These are phyloP conservation scores for Drosophila azteca DNA, from an alignment of 1,140 invertebrate species.

Conservation along the genomic window DNA sequence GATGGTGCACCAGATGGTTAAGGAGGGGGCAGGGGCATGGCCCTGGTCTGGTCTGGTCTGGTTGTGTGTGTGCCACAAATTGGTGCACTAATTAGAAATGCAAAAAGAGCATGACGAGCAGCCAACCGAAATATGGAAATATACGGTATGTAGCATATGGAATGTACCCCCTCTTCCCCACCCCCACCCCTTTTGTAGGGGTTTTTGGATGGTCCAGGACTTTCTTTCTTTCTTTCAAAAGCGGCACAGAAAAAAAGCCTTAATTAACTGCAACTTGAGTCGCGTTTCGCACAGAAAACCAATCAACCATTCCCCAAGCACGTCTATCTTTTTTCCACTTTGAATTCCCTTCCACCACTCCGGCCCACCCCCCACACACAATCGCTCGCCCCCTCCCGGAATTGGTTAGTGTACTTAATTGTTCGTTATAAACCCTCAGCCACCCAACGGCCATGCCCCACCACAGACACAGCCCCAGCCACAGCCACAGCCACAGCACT, in stretches of 20 bases:
- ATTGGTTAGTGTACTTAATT: conserved; percentile 47
- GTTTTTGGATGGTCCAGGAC: too few species aligned
- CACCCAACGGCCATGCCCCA: too few species aligned
- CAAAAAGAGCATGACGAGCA: conserved; percentile 7
- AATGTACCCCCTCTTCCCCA: too few species aligned
- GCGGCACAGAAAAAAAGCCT: too few species aligned
- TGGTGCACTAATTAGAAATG: conserved; percentile 23
- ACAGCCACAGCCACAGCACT: background rate
- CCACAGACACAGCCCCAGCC: too few species aligned
- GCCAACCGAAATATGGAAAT: conserved; percentile 5
- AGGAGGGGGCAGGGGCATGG: too few species aligned
- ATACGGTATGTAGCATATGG: too few species aligned
- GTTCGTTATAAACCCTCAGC: conserved; percentile 21
- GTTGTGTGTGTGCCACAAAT: background rate
- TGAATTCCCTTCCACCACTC: conserved; percentile 23
- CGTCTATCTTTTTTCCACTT: background rate
- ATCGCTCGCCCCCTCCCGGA: conserved; percentile 9
- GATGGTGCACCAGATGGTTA: too few species aligned
- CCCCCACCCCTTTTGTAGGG: too few species aligned
- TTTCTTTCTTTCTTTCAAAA: too few species aligned
- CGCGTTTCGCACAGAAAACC: background rate
- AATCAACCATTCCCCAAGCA: conserved; percentile 3
- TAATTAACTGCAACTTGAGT: too few species aligned
- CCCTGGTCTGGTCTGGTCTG: too few species aligned
- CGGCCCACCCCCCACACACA: background rate